Conservation (phyloP, 2,888 invertebrate species). For the Hydrotaea diabolus region DNA sequence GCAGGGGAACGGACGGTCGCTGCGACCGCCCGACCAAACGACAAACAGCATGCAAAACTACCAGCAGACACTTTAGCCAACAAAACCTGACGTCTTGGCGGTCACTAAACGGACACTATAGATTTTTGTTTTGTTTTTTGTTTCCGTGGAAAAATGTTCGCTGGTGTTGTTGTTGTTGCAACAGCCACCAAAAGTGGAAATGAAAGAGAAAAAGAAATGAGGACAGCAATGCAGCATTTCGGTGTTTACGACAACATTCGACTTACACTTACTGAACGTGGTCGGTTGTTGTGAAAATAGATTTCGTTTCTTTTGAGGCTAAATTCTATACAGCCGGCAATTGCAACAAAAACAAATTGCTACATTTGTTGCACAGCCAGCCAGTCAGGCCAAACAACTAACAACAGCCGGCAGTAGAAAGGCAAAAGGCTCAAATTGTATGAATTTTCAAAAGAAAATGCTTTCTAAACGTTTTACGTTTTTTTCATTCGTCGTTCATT, state of each 20-base stretch:
- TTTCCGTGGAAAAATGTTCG: constrained; percentile 7
- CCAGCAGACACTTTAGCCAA: constrained; percentile 53
- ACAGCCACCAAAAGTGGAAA: constrained; percentile 22
- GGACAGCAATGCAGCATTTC: constrained; percentile 58
- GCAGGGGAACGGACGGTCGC: constrained; percentile 33
- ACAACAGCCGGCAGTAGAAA: constrained; percentile 45
- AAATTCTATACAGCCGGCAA: constrained; percentile 32
- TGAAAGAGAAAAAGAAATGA: constrained; percentile 51
- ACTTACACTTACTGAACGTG: constrained; percentile 34
- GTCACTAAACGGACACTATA: constrained; percentile 60
- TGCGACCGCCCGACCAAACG: constrained; percentile 48
- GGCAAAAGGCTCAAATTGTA: constrained; percentile 52
- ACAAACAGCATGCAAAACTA: constrained; percentile 43
- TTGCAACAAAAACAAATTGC: constrained; percentile 61
- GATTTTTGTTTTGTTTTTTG: too few relatives aligned
- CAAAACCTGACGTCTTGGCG: constrained; percentile 62
- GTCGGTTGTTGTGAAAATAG: constrained; percentile 35
- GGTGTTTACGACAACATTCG: constrained; percentile 39
- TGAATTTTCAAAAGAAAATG: constrained; percentile 45
- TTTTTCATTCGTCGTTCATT: constrained; percentile 28
- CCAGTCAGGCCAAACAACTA: neutral
- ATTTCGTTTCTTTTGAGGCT: constrained; percentile 40
- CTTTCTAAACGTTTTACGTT: constrained; percentile 59
- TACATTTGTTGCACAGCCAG: constrained; percentile 63
- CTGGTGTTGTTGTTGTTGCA: constrained; percentile 39